A percentile compares a stretch with the other conserved stretches of the same genome.
Conservation (phyloP, 2,888 invertebrate genomes). For the Drosophila borborema region DNA sequence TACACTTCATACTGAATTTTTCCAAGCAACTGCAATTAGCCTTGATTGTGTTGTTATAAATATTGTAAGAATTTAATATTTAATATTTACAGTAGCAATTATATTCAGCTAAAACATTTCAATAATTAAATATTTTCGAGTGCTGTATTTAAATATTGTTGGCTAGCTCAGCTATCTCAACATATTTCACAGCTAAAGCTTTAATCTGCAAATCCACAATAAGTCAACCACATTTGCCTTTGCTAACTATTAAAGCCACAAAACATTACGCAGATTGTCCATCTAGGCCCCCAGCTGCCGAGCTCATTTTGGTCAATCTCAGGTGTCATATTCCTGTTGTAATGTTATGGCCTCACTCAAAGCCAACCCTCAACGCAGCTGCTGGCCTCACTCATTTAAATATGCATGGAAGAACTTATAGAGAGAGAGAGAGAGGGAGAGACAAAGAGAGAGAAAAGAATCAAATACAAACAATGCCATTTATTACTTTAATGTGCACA, state of each 20-base stretch:
- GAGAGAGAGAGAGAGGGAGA: not conserved
- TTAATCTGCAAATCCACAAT: conserved; percentile 1
- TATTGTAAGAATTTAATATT: not conserved
- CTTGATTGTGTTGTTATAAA: not conserved
- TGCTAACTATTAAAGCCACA: conserved; percentile 38
- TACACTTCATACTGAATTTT: too few species aligned
- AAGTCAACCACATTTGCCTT: conserved; percentile 6
- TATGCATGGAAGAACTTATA: conserved; percentile 46
- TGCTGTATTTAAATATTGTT: not conserved
- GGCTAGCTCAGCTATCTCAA: not conserved
- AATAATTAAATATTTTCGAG: not conserved
- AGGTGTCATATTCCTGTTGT: conserved; percentile 63
- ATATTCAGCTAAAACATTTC: not conserved
- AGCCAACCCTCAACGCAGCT: conserved; percentile 18
- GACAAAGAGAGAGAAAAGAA: conserved; percentile 1
- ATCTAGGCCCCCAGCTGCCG: conserved; percentile 17
- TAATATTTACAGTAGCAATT: conserved; percentile 1
- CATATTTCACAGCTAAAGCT: not conserved
- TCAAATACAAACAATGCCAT: conserved; percentile 51
- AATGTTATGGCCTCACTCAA: conserved; percentile 46
- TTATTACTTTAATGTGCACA: conserved; percentile 63
- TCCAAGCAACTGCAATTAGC: not conserved
- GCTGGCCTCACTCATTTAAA: conserved; percentile 43
- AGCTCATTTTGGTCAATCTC: conserved; percentile 54
- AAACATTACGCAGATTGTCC: conserved; percentile 15